These are phyloP conservation scores for Siderastrea siderea DNA, from an alignment of 92 coral and sea anemone genomes.

Conservation along the genomic window DNA sequence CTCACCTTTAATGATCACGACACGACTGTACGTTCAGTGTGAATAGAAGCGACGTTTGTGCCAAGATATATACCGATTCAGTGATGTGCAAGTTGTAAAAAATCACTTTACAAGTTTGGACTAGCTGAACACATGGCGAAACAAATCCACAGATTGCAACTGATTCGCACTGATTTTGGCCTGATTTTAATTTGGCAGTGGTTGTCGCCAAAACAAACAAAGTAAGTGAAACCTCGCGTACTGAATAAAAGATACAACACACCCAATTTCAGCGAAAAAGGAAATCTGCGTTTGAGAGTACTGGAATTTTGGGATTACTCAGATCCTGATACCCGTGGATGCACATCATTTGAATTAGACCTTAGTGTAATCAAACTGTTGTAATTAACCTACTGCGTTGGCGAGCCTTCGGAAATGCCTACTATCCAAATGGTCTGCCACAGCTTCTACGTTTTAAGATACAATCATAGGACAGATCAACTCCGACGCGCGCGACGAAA, in stretches of 20 bases:
- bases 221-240: neutral
- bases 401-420: too few species aligned
- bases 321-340: neutral
- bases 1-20: neutral
- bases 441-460: too few species aligned
- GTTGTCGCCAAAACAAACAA: neutral
- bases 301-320: neutral
- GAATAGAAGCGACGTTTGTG: neutral
- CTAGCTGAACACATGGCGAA: constrained; percentile 23
- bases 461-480: too few species aligned
- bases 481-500: too few species aligned
- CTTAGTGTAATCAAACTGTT: too few species aligned
- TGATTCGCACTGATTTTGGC: neutral
- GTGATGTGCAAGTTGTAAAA: neutral
- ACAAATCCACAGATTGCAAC: constrained; percentile 13
- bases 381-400: too few species aligned
- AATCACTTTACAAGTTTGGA: constrained; percentile 13
- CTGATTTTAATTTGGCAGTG: neutral
- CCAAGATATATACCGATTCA: neutral
- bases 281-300: neutral
- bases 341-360: too few species aligned
- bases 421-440: too few species aligned
- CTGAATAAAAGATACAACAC: neutral
- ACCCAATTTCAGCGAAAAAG: neutral
- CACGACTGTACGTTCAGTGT: neutral